Evolutionary conservation across 2,888 invertebrate species (phyloP), one percentile per base, ranked within the genome.

Genomic region (Alentia gelatinosa): DNA sequence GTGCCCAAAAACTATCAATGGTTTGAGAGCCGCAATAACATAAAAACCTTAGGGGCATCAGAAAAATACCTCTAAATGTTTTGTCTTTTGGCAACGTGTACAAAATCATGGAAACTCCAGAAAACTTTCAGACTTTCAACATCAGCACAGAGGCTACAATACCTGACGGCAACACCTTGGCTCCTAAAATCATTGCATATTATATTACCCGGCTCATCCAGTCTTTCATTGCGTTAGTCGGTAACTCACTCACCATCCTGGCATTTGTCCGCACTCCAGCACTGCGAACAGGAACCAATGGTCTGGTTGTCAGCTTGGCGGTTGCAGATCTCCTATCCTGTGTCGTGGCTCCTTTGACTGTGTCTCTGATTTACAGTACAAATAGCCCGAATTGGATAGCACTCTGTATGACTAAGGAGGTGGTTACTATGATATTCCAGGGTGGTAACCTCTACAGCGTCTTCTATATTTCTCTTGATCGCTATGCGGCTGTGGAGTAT

Each of bases 181-280:
- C 26, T 1, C 37, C 47, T 30, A 86, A 86, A 47, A 30, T 50
- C 15, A 35, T 86, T 0, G 47, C 86, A 5, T 86, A 86, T 47
- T 86, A 86, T 33, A 26, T 47, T 1, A 30, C 26, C 26, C 42
- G 86, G 23, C 86, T 86, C 86, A 12, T 47, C 30, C 86, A 86
- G 47, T 42, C 86, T 12, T 1, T 86, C 1, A 30, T 86, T 15
- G 86, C 86, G 19, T 26, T 86, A 1, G 12, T 26, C 15, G 86
- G 86, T 9, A 86, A 86, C 86, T 50, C 50, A 5, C 50, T 86
- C 1, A 86, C 86, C 12, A 86, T 86, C 50, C 23, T 86, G n/a
- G 86, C 47, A 26, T 33, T 86, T 3, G 15, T 50, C 9, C 26
- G 35, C 1, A 86, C 86, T 12, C 86, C 86, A 9, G 42, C 42